Conservation (phyloP, 1,140 invertebrate genomes). For the Coelopa frigida region DNA sequence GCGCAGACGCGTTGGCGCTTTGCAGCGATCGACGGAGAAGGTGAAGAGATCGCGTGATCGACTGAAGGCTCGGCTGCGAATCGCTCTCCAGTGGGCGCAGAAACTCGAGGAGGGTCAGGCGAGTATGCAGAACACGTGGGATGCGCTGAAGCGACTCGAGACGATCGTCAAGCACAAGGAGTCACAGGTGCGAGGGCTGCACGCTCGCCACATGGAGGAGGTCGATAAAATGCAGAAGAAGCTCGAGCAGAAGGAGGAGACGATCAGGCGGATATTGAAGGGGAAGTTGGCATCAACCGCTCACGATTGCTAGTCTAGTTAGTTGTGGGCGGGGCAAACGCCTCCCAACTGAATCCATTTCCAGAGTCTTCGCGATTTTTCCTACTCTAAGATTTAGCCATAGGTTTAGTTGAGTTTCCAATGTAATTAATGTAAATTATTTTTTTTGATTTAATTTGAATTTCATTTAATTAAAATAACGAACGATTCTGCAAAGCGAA, state of each 20-base stretch:
- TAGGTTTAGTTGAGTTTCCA: no score
- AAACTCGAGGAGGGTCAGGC: constrained; percentile 32
- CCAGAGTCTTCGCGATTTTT: no score
- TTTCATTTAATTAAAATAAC: no score
- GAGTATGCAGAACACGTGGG: constrained; percentile 35
- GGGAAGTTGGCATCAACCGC: no score
- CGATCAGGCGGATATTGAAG: constrained; percentile 23
- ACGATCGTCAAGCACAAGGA: constrained; percentile 41
- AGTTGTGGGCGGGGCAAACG: no score
- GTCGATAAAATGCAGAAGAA: constrained; percentile 36
- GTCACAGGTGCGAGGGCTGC: constrained; percentile 36
- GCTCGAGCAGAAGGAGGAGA: constrained; percentile 39
- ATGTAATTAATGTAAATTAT: no score
- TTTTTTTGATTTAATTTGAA: no score
- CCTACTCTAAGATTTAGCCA: no score
- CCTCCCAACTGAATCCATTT: no score
- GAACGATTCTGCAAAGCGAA: no score
- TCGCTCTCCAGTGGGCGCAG: constrained; percentile 39
- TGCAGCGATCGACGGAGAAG: constrained; percentile 27
- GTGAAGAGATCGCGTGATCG: constrained; percentile 34
- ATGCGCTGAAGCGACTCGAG: constrained; percentile 35
- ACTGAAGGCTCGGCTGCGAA: constrained; percentile 32
- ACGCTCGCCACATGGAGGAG: constrained; percentile 30
- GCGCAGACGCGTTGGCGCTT: constrained; percentile 11
- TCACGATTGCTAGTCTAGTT: no score